phyloP scores from a whole-genome alignment of 2,797 vertebrate species.

The Adelosebastes latens region DNA sequence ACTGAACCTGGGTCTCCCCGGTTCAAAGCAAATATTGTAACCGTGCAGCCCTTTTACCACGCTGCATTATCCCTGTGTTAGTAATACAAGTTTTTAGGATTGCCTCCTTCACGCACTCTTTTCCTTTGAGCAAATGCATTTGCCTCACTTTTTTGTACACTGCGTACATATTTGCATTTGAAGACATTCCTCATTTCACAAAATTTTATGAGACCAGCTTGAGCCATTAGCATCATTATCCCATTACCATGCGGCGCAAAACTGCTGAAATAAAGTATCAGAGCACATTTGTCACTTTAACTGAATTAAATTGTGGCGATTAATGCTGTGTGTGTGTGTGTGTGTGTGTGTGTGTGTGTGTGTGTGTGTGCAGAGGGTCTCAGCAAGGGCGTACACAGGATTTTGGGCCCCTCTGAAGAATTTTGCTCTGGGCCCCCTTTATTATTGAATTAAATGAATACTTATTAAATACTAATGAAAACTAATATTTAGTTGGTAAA shows the following conservation, averaged over 20 bases:
- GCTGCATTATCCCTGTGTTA: not conserved
- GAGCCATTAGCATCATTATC: constrained; percentile 60
- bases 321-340: constrained; percentile 26
- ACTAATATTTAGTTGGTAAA: not conserved
- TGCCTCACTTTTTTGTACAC: constrained; percentile 9
- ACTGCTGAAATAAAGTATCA: constrained; percentile 41
- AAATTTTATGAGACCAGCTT: constrained; percentile 34
- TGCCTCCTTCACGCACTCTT: not conserved
- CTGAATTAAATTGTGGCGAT: constrained; percentile 48
- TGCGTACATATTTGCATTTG: constrained; percentile 36
- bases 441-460: not conserved
- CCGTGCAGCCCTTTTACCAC: not conserved
- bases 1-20: not conserved
- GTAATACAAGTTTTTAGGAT: constrained; percentile 1
- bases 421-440: not conserved
- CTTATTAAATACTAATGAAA: not conserved
- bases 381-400: not conserved
- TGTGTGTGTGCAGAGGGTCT: not conserved
- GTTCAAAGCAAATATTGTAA: constrained; percentile 5
- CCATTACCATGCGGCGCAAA: constrained; percentile 55
- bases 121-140: constrained; percentile 21
- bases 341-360: constrained; percentile 4
- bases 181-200: constrained; percentile 39
- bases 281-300: constrained; percentile 50
- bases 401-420: not conserved